A percentile compares a stretch with the other conserved stretches of the same genome.
Conservation (phyloP, 2,888 invertebrate genomes). For the Oegoconia quadripuncta region DNA sequence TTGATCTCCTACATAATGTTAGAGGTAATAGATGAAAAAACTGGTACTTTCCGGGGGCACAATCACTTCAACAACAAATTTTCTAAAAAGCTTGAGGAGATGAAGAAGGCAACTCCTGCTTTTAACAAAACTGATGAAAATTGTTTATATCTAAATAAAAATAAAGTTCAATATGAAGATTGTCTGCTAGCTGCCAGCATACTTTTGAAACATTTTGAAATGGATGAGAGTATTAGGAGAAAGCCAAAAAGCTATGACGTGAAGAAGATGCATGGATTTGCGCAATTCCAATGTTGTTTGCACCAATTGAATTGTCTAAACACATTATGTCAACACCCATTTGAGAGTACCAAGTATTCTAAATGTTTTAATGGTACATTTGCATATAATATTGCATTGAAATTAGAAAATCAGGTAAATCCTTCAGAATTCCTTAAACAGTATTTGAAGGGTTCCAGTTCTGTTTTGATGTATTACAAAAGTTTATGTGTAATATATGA, state of each 20-base stretch:
- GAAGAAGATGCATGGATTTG: slow-evolving; percentile 80
- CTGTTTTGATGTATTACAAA: slow-evolving; percentile 55
- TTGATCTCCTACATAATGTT: slow-evolving; percentile 78
- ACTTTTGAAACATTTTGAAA: slow-evolving; percentile 79
- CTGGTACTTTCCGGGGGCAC: slow-evolving; percentile 74
- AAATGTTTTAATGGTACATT: slow-evolving; percentile 87
- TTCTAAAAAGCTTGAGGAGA: slow-evolving; percentile 50
- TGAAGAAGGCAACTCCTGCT: slow-evolving; percentile 31
- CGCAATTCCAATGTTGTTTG: slow-evolving; percentile 83
- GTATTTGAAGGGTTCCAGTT: slow-evolving; percentile 58
- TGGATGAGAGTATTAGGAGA: slow-evolving; percentile 72
- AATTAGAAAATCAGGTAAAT: slow-evolving; percentile 79
- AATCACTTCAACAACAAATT: slow-evolving; percentile 67
- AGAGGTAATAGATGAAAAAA: slow-evolving; percentile 77
- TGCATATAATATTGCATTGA: slow-evolving; percentile 84
- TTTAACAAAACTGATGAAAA: slow-evolving; percentile 26
- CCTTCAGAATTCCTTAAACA: slow-evolving; percentile 74
- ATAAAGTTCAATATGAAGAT: slow-evolving; percentile 76
- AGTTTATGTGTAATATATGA: slow-evolving; percentile 47
- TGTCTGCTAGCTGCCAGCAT: slow-evolving; percentile 78
- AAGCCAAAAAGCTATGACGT: slow-evolving; percentile 78
- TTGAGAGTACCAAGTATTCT: slow-evolving; percentile 76
- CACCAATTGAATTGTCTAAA: slow-evolving; percentile 81
- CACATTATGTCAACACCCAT: slow-evolving; percentile 80
- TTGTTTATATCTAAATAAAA: slow-evolving; percentile 60